Base-by-base conservation (phyloP, 1,140 invertebrate species). In the Tetranychus urticae region DNA sequence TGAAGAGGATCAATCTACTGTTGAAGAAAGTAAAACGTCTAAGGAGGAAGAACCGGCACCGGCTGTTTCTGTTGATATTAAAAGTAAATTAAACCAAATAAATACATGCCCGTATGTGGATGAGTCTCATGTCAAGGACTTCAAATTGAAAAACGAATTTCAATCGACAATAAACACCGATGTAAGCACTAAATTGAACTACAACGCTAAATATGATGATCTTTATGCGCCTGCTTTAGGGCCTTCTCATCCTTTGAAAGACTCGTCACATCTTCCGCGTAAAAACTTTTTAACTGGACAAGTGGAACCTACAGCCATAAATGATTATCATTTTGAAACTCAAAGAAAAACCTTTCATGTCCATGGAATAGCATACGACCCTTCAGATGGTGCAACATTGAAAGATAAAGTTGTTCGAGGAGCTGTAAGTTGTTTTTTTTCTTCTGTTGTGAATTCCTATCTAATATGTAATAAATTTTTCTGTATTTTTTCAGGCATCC, bases 241-340 rank as follows among this genome's bases (percentile, higher is more conserved):
- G 33, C 63, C 63, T 14, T 35, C 37, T 10, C 63, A 63, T 58
- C 62, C 62, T 3, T 34, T 34, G 1, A n/a, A 13, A 14, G 8
- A 54, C 13, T 7, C 14, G 7, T 23, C 39, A 2, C 5, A 58
- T 36, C n/a, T n/a, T 8, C 13, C 23, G 6, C 56, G 76, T 1
- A 87, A 88, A 70, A 99, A 98, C 71, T 93, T 85, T 62, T 73
- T 98, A 0, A 83, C 92, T 35, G 96, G 94, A 13, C 94, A 82
- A 77, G 85, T 96, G 4, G 96, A 99, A 71, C 80, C 84, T 66
- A 88, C 92, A 4, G 87, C 96, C 73, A 81, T 99, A 37, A 96
- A 83, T 75, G 86, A 89, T 68, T 98, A 97, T 74, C 86, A 97
- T 67, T 99, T 99, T 80, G 94, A 99, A 74, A 92, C 88, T 71